These are phyloP conservation scores for Enteromius unitaeniatus DNA, from an alignment of 2,797 vertebrate species.

Conservation along the genomic window DNA sequence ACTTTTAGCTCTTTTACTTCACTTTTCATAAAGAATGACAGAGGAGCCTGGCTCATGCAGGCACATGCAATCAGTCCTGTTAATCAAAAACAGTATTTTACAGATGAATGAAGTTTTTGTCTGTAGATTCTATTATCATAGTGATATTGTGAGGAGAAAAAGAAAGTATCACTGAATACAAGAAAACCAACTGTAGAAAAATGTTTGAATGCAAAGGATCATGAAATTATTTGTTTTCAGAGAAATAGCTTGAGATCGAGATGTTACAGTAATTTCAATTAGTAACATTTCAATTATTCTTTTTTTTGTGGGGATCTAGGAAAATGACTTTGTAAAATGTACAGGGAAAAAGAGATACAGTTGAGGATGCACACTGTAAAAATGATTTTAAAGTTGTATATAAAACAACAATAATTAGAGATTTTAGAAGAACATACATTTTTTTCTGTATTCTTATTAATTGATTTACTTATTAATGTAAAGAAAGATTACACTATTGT, in stretches of 20 bases:
- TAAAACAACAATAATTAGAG: not conserved
- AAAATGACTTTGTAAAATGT: not conserved
- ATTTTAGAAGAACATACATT: not conserved
- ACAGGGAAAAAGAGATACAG: not conserved
- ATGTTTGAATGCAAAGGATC: no score
- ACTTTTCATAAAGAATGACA: not conserved
- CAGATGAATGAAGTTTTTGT: not conserved
- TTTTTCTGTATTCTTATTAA: not conserved
- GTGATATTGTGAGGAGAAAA: no score
- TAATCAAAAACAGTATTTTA: not conserved
- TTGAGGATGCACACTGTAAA: not conserved
- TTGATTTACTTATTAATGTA: not conserved
- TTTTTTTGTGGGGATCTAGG: no score
- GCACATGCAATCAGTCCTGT: not conserved
- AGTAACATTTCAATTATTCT: no score
- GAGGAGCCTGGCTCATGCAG: not conserved
- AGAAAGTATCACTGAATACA: no score
- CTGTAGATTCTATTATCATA: not conserved
- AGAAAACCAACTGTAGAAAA: no score
- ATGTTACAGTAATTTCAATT: not conserved
- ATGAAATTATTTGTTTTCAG: not conserved
- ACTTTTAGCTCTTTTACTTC: not conserved
- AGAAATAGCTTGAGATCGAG: not conserved
- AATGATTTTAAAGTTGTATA: not conserved
- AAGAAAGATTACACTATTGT: not conserved